Evolutionary conservation across 2,113 vertebrate genomes (phyloP).

Genomic region (Phalacrocorax carbo): DNA sequence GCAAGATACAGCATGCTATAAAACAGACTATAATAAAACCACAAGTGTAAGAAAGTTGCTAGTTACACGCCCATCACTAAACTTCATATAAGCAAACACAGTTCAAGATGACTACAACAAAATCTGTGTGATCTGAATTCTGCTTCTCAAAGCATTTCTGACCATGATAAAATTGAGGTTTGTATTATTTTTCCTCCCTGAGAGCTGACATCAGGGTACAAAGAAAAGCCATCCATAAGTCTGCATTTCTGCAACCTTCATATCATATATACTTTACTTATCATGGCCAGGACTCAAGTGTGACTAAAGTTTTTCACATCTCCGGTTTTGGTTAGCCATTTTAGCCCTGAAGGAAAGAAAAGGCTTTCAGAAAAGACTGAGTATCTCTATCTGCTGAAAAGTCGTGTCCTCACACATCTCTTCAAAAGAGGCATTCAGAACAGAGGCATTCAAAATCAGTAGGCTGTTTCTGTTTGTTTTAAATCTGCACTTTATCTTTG

Average conservation of each 20-base stretch:
- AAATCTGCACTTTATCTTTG: background rate
- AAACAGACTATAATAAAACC: conserved; percentile 10
- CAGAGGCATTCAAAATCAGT: background rate
- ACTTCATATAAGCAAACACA: background rate
- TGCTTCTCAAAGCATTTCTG: background rate
- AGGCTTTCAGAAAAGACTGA: background rate
- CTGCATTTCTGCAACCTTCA: background rate
- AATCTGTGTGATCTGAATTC: background rate
- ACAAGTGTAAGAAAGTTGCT: background rate
- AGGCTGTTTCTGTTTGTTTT: conserved; percentile 15
- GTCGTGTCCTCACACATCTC: background rate
- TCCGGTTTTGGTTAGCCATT: background rate
- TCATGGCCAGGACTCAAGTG: background rate
- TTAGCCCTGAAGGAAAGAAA: background rate
- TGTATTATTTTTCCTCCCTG: background rate
- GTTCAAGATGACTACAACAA: background rate
- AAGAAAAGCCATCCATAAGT: background rate
- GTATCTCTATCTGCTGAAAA: background rate
- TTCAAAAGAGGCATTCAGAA: conserved; percentile 5
- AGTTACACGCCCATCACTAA: background rate
- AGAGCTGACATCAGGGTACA: background rate
- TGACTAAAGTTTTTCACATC: background rate
- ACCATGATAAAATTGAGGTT: background rate
- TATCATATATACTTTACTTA: background rate
- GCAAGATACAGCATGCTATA: background rate